Evolutionary conservation across 2,888 invertebrate genomes (phyloP).

Genomic region (Lathronympha strigana): DNA sequence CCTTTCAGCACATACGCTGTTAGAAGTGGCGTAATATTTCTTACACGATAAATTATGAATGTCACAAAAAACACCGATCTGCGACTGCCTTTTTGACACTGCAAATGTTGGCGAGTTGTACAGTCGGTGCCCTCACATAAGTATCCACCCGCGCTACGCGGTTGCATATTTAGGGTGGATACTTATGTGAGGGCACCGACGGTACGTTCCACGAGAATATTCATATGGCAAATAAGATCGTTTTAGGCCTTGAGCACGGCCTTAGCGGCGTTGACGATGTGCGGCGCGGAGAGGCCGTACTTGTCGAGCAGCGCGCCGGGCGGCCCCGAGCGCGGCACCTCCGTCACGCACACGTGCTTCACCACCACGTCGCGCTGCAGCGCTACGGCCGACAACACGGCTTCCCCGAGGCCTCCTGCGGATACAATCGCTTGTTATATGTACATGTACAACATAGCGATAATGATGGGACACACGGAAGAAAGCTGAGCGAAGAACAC

Average conservation of each 20-base stretch:
- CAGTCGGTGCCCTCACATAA: too few species aligned
- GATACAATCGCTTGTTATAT: background rate
- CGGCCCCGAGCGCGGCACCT: slow-evolving; percentile 97
- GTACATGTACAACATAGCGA: too few species aligned
- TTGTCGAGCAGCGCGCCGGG: slow-evolving; percentile 92
- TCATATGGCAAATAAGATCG: background rate
- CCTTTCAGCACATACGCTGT: background rate
- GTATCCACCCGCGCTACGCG: too few species aligned
- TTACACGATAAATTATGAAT: background rate
- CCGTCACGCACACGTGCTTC: slow-evolving; percentile 91
- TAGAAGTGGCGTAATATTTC: background rate
- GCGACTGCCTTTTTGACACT: slow-evolving; percentile 17
- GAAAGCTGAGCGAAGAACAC: too few species aligned
- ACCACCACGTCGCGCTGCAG: slow-evolving; percentile 88
- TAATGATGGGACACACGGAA: too few species aligned
- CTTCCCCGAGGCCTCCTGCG: slow-evolving; percentile 97
- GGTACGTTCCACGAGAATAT: background rate
- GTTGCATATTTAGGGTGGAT: too few species aligned
- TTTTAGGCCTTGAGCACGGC: slow-evolving; percentile 81
- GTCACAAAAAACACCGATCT: background rate
- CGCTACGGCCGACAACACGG: slow-evolving; percentile 93
- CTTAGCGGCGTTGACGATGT: slow-evolving; percentile 89
- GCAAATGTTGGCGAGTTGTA: background rate
- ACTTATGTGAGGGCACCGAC: too few species aligned
- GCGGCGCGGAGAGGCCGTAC: slow-evolving; percentile 94